Base-by-base conservation (phyloP, 2,113 vertebrate genomes). In the Ursus arctos region DNA sequence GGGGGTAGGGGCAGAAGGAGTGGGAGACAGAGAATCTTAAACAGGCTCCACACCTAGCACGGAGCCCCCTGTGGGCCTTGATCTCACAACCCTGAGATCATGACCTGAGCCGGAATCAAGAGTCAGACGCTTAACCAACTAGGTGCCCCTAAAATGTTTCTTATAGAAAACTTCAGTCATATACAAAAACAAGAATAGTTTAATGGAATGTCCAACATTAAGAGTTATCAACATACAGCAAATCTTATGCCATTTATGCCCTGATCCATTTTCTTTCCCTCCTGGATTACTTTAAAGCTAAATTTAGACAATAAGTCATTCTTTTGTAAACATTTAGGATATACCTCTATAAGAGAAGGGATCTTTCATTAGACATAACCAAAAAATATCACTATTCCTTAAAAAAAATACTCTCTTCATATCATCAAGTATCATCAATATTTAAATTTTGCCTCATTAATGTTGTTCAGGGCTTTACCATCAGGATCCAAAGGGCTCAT, bases 201-300 rank as follows among this genome's bases (percentile, higher is more conserved):
- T 93, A 65, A 91, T 77, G 40, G 72, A 67, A 31, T 65, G 61
- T 89, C 84, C n/a, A 79, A 63, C 49, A 47, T 94, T 2, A 69
- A 53, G 26, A 79, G 16, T 82, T 92, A 84, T 9, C 53, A 65
- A 24, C 15, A 40, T 65, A 24, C 22, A 47, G 53, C 80, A 65
- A 92, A 76, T 71, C 40, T 96, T 76, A 40, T 3, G 8, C 59
- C 28, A 47, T 65, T 28, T 55, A 51, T 93, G 31, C 19, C 67
- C 57, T 57, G 8, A 51, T 57, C 22, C 18, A 47, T 24, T 72
- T 76, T 89, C 49, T 86, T 21, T 77, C 47, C 49, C 67, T 61
- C 31, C 43, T 87, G 59, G 19, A 83, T 61, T 93, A 65, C 24
- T 96, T 90, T 76, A 86, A 67, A 77, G 57, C 24, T 91, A 87